Evolutionary conservation across 2,888 invertebrate species (phyloP).

Genomic region (Morpho deidamia): DNA sequence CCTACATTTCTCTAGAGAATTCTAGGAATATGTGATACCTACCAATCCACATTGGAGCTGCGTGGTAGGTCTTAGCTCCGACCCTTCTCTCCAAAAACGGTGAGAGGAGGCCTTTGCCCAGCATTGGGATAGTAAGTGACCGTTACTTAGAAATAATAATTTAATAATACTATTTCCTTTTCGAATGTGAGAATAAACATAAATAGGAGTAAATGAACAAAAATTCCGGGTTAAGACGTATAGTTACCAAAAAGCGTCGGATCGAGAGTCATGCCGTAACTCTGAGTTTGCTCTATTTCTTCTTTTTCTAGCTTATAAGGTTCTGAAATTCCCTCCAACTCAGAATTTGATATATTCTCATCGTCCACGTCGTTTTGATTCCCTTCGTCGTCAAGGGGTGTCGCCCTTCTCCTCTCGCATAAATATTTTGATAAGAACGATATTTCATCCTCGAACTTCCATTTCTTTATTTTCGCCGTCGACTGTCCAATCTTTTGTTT

Average conservation of each 20-base stretch:
- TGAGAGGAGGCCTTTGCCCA: too few species aligned
- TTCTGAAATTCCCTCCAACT: background rate
- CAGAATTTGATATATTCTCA: background rate
- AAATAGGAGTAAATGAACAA: too few species aligned
- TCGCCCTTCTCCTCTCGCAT: slow-evolving; percentile 23
- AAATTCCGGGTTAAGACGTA: too few species aligned
- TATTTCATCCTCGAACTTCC: slow-evolving; percentile 32
- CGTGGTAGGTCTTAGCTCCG: too few species aligned
- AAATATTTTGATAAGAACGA: slow-evolving; percentile 25
- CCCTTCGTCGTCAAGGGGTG: slow-evolving; percentile 28
- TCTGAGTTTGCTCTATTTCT: background rate
- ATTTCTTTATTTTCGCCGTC: slow-evolving; percentile 23
- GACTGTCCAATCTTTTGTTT: slow-evolving; percentile 23
- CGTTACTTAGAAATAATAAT: too few species aligned
- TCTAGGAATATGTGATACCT: too few species aligned
- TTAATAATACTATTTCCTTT: too few species aligned
- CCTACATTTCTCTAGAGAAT: too few species aligned
- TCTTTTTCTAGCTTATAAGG: background rate
- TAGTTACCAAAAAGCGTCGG: background rate
- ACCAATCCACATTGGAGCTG: too few species aligned
- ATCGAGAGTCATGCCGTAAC: background rate
- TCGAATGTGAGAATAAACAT: too few species aligned
- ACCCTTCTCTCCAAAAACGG: too few species aligned
- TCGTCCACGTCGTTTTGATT: background rate
- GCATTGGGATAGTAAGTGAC: too few species aligned